Conservation (phyloP, 1,140 invertebrate species). For the Onthophagus taurus region DNA sequence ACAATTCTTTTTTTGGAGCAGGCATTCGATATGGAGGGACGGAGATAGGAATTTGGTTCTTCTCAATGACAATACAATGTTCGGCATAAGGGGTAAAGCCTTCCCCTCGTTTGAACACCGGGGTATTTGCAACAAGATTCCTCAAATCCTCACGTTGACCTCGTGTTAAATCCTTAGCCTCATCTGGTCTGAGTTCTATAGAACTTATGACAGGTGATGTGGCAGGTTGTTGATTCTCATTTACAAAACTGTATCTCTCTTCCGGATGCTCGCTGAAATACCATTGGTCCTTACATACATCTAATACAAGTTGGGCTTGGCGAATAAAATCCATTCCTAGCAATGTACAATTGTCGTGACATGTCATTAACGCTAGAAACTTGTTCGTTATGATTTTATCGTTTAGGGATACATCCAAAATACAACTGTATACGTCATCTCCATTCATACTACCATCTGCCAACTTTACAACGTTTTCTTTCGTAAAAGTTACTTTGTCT, state of each 20-base stretch:
- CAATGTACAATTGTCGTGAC: background rate
- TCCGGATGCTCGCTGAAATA: background rate
- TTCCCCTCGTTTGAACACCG: background rate
- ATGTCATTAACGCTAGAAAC: background rate
- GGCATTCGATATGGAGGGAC: constrained; percentile 4
- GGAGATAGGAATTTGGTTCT: constrained; percentile 3
- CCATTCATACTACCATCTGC: background rate
- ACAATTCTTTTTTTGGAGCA: constrained; percentile 3
- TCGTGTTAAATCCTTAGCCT: background rate
- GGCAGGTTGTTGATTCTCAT: background rate
- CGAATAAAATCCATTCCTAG: constrained; percentile 1
- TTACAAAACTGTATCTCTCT: background rate
- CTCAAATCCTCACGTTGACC: background rate
- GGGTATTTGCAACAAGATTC: background rate
- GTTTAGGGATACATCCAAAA: background rate
- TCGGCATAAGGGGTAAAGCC: background rate
- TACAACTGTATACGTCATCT: background rate
- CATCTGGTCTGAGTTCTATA: background rate
- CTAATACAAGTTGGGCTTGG: background rate
- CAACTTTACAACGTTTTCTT: background rate
- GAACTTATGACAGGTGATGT: background rate
- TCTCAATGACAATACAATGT: background rate
- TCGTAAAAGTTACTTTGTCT: background rate
- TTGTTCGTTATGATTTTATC: too few species aligned
- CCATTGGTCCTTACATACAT: background rate